A percentile compares a stretch with the other conserved stretches of the same genome.
Evolutionary conservation across 2,113 vertebrate species (phyloP).

Genomic region (Brachionichthys hirsutus): DNA sequence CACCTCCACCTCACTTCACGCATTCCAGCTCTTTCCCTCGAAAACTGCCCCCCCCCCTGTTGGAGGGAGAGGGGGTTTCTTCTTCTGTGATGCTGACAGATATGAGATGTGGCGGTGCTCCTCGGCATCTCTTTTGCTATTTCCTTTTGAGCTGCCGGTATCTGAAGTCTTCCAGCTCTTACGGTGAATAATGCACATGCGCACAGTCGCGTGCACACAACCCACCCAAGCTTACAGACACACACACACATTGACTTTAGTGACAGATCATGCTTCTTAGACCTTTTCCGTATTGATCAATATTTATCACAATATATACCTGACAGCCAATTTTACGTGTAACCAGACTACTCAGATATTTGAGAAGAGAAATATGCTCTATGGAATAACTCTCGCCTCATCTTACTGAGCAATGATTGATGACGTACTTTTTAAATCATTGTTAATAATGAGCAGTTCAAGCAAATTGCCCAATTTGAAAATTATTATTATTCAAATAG

Average conservation of each 20-base stretch:
- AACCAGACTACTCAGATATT: too few species aligned
- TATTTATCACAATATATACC: too few species aligned
- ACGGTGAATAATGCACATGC: conserved; percentile 41
- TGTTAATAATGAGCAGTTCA: too few species aligned
- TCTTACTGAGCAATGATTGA: too few species aligned
- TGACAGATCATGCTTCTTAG: not conserved
- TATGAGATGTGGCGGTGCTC: conserved; percentile 29
- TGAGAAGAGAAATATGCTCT: too few species aligned
- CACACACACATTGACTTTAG: conserved; percentile 1
- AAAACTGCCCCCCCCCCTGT: conserved; percentile 4
- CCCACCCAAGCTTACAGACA: conserved; percentile 14
- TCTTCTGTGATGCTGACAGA: conserved; percentile 54
- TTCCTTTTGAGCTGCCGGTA: conserved; percentile 39
- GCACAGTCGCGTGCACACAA: conserved; percentile 22
- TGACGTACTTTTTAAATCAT: too few species aligned
- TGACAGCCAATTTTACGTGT: too few species aligned
- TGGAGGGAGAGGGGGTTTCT: conserved; percentile 12
- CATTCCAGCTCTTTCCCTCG: conserved; percentile 3
- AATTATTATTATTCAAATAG: too few species aligned
- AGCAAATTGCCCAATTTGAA: too few species aligned
- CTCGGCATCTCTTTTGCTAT: conserved; percentile 24
- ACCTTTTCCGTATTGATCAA: too few species aligned
- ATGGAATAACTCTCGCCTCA: too few species aligned
- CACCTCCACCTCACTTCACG: conserved; percentile 39
- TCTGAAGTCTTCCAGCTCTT: conserved; percentile 30